These are phyloP conservation scores for Graptemys geographica DNA, from an alignment of 2,797 vertebrate genomes.

Conservation along the genomic window DNA sequence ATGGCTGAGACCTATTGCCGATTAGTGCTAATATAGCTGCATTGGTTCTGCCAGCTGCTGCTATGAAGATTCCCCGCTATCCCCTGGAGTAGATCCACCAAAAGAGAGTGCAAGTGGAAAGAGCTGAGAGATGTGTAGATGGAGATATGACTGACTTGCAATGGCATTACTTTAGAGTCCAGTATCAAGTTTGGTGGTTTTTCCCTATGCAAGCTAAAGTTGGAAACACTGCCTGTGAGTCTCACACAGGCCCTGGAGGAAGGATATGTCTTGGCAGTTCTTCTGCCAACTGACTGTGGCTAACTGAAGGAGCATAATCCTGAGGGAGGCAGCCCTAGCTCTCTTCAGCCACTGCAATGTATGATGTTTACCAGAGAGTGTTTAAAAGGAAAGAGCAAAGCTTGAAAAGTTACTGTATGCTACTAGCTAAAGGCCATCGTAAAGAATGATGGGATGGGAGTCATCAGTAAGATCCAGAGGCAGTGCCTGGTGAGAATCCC, in stretches of 20 bases:
- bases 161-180: not conserved
- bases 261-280: not conserved
- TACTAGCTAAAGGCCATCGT: not conserved
- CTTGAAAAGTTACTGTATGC: not conserved
- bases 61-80: not conserved
- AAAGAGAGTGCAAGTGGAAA: not conserved
- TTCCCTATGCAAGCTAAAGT: not conserved
- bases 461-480: not conserved
- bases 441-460: not conserved
- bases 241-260: not conserved
- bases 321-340: too few species aligned
- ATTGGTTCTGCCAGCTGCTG: not conserved
- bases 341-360: not conserved
- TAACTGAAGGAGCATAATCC: not conserved
- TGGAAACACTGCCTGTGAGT: not conserved
- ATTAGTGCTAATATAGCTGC: not conserved
- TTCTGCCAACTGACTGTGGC: not conserved
- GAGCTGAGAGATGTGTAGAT: not conserved
- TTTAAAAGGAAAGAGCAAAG: not conserved
- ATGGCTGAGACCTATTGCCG: not conserved
- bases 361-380: not conserved
- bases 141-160: not conserved
- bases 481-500: not conserved
- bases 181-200: not conserved
- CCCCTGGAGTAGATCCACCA: not conserved